Conservation (phyloP, 2,113 vertebrate species). For the Elaphurus davidianus region DNA sequence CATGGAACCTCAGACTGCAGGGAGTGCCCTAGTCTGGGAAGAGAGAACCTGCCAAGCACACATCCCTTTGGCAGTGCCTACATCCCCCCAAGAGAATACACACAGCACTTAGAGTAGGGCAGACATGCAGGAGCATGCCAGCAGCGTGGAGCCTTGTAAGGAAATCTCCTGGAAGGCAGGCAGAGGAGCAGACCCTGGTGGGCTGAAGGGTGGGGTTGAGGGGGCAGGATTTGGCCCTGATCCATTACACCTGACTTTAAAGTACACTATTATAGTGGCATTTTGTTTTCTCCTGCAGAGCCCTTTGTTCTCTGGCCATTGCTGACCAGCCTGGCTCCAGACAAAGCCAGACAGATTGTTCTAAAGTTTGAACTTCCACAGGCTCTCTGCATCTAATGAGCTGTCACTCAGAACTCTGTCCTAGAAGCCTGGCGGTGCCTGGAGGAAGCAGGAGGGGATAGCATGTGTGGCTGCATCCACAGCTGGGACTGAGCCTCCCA, state of each 20-base stretch:
- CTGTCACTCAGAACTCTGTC: slow-evolving; percentile 75
- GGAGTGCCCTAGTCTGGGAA: neutral
- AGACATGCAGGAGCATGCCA: neutral
- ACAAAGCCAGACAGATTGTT: slow-evolving; percentile 56
- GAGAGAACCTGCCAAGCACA: neutral
- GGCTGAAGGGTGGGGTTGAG: neutral
- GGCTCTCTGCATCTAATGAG: slow-evolving; percentile 76
- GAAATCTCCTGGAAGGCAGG: neutral
- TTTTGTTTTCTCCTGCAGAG: slow-evolving; percentile 77
- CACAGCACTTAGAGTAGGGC: neutral
- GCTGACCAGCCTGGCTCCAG: slow-evolving; percentile 76
- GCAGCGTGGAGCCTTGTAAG: neutral
- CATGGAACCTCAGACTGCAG: neutral
- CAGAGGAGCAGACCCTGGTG: neutral
- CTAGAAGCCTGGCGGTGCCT: slow-evolving; percentile 69
- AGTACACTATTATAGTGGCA: slow-evolving; percentile 77
- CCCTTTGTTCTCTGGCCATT: slow-evolving; percentile 80
- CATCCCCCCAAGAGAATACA: neutral
- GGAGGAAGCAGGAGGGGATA: slow-evolving; percentile 60
- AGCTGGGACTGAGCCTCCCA: neutral
- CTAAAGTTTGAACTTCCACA: slow-evolving; percentile 71
- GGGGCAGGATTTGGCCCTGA: slow-evolving; percentile 67
- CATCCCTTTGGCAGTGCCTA: neutral
- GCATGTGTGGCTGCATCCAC: neutral
- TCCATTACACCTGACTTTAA: slow-evolving; percentile 82